A percentile compares a stretch with the other conserved stretches of the same genome.
phyloP scores from a whole-genome alignment of 2,888 invertebrate species.

The Seira musarum region DNA sequence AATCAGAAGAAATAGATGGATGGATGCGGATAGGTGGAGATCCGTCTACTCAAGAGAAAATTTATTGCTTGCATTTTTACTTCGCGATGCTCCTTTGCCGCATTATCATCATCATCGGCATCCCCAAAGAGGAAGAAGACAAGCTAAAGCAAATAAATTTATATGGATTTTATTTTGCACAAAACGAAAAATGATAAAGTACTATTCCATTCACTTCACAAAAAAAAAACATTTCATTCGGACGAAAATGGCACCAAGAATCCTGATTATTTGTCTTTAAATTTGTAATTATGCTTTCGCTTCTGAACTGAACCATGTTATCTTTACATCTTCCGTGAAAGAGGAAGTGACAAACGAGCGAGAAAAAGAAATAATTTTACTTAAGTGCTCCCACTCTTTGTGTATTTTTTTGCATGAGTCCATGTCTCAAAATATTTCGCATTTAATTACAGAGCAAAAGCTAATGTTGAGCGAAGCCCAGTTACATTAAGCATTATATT shows the following conservation, averaged over 20 bases:
- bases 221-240: too few species aligned
- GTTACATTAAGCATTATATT: too few species aligned
- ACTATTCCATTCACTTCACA: too few species aligned
- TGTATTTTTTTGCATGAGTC: too few species aligned
- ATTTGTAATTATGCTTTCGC: not conserved
- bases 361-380: too few species aligned
- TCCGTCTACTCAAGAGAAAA: not conserved
- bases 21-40: not conserved
- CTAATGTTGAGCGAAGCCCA: too few species aligned
- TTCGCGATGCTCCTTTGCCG: not conserved
- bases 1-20: constrained; percentile 21
- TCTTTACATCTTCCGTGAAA: not conserved
- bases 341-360: not conserved
- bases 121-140: not conserved
- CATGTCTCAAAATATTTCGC: too few species aligned
- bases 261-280: not conserved
- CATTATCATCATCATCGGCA: too few species aligned
- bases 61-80: constrained; percentile 12
- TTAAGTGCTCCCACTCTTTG: too few species aligned
- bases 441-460: too few species aligned
- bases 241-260: too few species aligned
- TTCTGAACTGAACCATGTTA: too few species aligned
- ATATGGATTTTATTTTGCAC: not conserved
- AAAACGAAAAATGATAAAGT: not conserved
- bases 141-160: constrained; percentile 1